A percentile compares a stretch with the other conserved stretches of the same genome.
Conservation (phyloP, 2,113 vertebrate species). For the Prunella fulvescens region DNA sequence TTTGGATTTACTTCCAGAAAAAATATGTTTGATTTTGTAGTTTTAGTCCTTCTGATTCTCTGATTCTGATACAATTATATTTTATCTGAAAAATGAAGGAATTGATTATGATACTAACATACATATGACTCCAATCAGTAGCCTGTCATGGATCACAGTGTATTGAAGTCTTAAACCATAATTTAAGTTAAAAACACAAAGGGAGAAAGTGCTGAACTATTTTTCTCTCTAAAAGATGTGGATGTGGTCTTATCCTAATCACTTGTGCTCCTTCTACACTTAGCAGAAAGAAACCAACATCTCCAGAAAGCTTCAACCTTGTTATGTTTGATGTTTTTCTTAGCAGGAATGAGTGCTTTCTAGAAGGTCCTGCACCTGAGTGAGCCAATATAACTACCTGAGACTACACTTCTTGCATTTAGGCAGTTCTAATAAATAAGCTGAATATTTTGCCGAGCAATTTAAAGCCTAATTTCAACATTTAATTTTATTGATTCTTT, state of each 20-base stretch:
- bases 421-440: not conserved
- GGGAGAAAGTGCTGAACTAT: rapidly evolving
- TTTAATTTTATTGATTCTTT: not conserved
- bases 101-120: not conserved
- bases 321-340: not conserved
- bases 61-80: not conserved
- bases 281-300: not conserved
- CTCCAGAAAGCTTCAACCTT: not conserved
- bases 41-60: not conserved
- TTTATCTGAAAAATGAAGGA: not conserved
- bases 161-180: not conserved
- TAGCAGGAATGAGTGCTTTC: not conserved
- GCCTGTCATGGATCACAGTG: not conserved
- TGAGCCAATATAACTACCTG: not conserved
- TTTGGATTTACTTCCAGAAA: not conserved
- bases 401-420: not conserved
- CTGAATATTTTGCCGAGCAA: not conserved
- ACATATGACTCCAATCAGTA: not conserved
- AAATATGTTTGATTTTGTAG: not conserved
- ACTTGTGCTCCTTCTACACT: not conserved
- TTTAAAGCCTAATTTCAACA: not conserved
- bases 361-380: not conserved
- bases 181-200: not conserved
- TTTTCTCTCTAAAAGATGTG: not conserved
- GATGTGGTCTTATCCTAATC: not conserved